These are phyloP conservation scores for Enteromius unitaeniatus DNA, from an alignment of 2,797 vertebrate species.

Conservation along the genomic window DNA sequence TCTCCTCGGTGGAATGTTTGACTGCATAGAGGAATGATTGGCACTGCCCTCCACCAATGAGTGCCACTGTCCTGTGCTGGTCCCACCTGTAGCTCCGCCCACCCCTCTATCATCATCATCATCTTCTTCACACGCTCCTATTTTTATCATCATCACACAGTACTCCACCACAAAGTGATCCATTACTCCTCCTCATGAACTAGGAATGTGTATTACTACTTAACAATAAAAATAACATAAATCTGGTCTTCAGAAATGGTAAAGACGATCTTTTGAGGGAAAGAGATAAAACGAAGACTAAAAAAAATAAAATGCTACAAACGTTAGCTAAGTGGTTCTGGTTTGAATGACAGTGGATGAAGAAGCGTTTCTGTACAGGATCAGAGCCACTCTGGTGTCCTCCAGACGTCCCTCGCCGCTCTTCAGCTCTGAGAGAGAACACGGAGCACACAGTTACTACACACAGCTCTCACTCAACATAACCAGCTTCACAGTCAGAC, in stretches of 20 bases:
- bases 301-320: conserved; percentile 46
- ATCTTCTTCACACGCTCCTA: background rate
- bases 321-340: conserved; percentile 57
- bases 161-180: conserved; percentile 18
- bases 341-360: conserved; percentile 40
- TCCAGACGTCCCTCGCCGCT: background rate
- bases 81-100: conserved; percentile 30
- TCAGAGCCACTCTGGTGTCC: conserved; percentile 32
- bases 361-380: conserved; percentile 23
- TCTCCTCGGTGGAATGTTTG: conserved; percentile 74
- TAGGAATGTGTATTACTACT: conserved; percentile 62
- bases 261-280: conserved; percentile 36
- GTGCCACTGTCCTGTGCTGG: conserved; percentile 50
- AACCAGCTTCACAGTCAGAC: too few species aligned
- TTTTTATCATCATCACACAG: conserved; percentile 27
- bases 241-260: conserved; percentile 56
- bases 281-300: conserved; percentile 45
- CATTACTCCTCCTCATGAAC: conserved; percentile 41
- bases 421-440: conserved; percentile 46
- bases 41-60: conserved; percentile 59
- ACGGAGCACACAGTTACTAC: background rate
- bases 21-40: conserved; percentile 73
- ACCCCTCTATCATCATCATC: background rate
- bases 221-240: conserved; percentile 53
- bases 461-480: background rate